Percentiles rank a stretch among this genome's conserved stretches.
Conservation (phyloP, 2,888 invertebrate species). For the Cynaeus angustus region DNA sequence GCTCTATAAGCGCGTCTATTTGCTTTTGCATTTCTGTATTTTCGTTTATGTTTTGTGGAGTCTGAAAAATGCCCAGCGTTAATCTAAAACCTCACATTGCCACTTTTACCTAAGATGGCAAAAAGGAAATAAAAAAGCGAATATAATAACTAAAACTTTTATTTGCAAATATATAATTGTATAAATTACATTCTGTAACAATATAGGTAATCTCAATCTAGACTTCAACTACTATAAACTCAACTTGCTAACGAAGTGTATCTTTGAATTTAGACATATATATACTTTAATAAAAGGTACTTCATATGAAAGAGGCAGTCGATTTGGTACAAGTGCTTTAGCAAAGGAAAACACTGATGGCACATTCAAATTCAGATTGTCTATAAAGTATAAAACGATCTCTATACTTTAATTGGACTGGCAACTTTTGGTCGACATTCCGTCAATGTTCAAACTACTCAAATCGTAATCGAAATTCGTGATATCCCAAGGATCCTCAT, state of each 20-base stretch:
- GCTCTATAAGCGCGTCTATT: conserved; percentile 77
- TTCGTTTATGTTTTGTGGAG: conserved; percentile 66
- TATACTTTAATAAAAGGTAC: conserved; percentile 54
- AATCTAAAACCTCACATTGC: conserved; percentile 45
- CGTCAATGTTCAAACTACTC: conserved; percentile 64
- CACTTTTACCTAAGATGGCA: conserved; percentile 46
- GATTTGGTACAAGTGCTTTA: conserved; percentile 66
- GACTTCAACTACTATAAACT: conserved; percentile 57
- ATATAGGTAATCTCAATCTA: conserved; percentile 64
- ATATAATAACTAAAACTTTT: conserved; percentile 68
- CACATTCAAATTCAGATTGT: conserved; percentile 59
- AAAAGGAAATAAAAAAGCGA: conserved; percentile 67
- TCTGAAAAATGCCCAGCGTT: conserved; percentile 65
- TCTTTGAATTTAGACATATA: conserved; percentile 50
- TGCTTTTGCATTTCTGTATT: conserved; percentile 70
- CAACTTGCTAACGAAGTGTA: conserved; percentile 47
- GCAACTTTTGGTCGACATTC: conserved; percentile 58
- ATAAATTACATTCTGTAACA: conserved; percentile 68
- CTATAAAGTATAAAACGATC: conserved; percentile 39
- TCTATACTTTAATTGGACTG: conserved; percentile 49
- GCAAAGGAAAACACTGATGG: conserved; percentile 64
- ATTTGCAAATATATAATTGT: conserved; percentile 69
- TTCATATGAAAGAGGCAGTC: conserved; percentile 66
- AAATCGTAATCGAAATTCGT: conserved; percentile 69
- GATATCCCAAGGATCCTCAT: conserved; percentile 69